These are phyloP conservation scores for Martes flavigula DNA, from an alignment of 2,797 vertebrate genomes.

Conservation along the genomic window DNA sequence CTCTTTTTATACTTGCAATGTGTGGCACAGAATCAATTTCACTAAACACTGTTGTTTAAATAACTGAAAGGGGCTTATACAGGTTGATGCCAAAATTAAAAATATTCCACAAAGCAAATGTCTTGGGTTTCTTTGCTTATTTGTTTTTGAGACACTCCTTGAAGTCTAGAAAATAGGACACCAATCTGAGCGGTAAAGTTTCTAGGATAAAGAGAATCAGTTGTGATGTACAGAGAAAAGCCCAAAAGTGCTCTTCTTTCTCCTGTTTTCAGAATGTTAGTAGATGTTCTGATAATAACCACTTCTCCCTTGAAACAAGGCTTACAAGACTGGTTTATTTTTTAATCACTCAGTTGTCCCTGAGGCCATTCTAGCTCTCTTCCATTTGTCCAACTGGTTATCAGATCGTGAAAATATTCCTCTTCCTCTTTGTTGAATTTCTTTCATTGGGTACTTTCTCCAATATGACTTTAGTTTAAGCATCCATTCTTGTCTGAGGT, in stretches of 20 bases:
- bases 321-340: background rate
- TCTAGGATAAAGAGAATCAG: background rate
- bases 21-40: background rate
- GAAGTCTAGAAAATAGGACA: constrained; percentile 2
- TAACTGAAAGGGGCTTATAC: background rate
- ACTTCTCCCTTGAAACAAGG: background rate
- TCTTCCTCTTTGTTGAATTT: background rate
- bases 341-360: background rate
- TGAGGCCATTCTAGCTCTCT: background rate
- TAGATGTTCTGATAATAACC: background rate
- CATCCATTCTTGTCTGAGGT: background rate
- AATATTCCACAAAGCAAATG: background rate
- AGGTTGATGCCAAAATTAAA: constrained; percentile 23
- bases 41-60: background rate
- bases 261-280: background rate
- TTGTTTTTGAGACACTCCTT: background rate
- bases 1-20: background rate
- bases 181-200: background rate
- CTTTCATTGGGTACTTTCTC: background rate
- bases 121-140: background rate
- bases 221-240: background rate
- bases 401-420: background rate
- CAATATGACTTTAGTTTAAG: background rate
- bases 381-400: background rate
- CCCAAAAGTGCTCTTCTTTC: background rate